Evolutionary conservation across 2,888 invertebrate genomes (phyloP), one percentile per base, ranked within the genome.

Genomic region (Orchestes rusci): DNA sequence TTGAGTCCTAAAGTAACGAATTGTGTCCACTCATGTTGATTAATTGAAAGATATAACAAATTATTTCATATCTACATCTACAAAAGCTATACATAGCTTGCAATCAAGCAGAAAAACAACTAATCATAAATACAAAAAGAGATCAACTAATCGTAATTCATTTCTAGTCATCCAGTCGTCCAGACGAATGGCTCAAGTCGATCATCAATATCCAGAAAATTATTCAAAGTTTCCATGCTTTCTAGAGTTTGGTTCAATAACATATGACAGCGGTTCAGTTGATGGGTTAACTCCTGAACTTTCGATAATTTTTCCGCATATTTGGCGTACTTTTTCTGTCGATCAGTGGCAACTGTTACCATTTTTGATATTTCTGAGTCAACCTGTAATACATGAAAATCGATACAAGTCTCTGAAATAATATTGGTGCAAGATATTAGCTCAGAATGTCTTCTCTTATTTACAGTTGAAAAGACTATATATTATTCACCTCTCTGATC

Each of bases 131-230:
- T n/a, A n/a, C n/a, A n/a, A n/a, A n/a, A n/a, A n/a, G n/a, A 33
- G 16, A 19, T 20, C 10, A 18, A 5, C 19, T n/a, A 46, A 28
- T 56, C 53, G n/a, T n/a, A n/a, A n/a, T n/a, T n/a, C n/a, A n/a
- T n/a, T n/a, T n/a, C n/a, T n/a, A n/a, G n/a, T 67, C 65, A 70
- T 63, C 84, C 82, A 8, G 84, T 83, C n/a, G 82, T 85, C 91
- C 90, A 91, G 0, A 87, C 80, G 62, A 94, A 93, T 0, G 92
- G 88, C 62, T 92, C 89, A 29, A 95, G 68, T 10, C 89, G 76
- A 55, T 90, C 86, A 13, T 84, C 83, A 35, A 83, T 75, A 17
- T 92, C 91, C 20, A 95, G 70, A 52, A 84, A 69, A 58, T 83
- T 80, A 61, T 95, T 95, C 32, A 95, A 72, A 12, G 82, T 79